A percentile compares a stretch with the other conserved stretches of the same genome.
Conservation (phyloP, 2,797 vertebrate genomes). For the Hylomyscus alleni region DNA sequence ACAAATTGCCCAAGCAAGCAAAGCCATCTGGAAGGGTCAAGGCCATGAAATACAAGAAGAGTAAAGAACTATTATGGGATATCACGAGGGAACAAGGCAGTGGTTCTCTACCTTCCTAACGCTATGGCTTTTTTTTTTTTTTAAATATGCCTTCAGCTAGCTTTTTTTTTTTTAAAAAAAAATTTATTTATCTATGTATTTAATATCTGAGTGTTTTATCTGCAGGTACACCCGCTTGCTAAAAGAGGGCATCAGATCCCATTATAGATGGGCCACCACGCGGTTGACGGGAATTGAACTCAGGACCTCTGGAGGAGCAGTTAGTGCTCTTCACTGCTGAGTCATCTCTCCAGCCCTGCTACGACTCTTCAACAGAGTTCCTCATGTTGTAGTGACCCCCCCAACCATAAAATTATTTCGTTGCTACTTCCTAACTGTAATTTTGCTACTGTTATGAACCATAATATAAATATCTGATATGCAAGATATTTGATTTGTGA, state of each 20-base stretch:
- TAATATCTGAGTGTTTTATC: not conserved
- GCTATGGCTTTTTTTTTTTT: not conserved
- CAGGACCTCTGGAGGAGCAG: not conserved
- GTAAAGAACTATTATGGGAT: not conserved
- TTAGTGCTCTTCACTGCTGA: not conserved
- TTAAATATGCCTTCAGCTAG: not conserved
- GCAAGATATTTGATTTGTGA: not conserved
- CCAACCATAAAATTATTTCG: not conserved
- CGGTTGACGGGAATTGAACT: not conserved
- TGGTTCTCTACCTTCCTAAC: not conserved
- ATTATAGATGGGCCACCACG: not conserved
- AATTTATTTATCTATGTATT: not conserved
- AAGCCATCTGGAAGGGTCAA: not conserved
- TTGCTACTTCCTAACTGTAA: not conserved
- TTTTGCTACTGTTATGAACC: not conserved
- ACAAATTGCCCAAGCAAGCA: not conserved
- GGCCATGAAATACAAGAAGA: not conserved
- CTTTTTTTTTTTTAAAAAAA: not conserved
- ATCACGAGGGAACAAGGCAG: not conserved
- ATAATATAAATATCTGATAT: not conserved
- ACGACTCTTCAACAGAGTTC: not conserved
- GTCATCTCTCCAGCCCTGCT: not conserved
- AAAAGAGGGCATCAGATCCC: not conserved
- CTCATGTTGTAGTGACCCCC: not conserved
- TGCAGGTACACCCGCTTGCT: not conserved